Base-by-base conservation (phyloP, 2,113 vertebrate species). In the Cheilinus undulatus region DNA sequence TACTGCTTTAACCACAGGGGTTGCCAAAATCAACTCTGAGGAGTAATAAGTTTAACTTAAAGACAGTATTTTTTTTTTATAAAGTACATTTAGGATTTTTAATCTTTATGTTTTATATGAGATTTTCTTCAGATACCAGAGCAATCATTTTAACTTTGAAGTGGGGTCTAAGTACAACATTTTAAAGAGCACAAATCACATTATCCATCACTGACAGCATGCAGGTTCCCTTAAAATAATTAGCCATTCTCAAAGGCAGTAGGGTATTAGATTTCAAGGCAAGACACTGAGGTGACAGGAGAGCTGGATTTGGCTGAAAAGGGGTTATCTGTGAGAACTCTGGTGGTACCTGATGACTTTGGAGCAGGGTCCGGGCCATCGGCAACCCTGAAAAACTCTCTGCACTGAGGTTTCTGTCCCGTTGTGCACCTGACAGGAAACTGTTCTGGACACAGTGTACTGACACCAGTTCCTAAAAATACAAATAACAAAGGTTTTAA, bases 401-500 rank as follows among this genome's bases (percentile, higher is more conserved):
- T 99, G 97, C 82, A 97, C 93, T 66, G 95, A 91, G 0, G 96
- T 96, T 83, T 97, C 96, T 1, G 96, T 96, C 36, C 97, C 97
- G 6, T 99, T 99, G 82, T 96, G 96, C 77, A 97, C 95, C 83
- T 97, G 96, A 86, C 97, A 99, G 74, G 96, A 95, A 66, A 99
- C 96, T 0, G 93, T 96, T 90, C 93, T 95, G 34, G 95, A 95
- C 46, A 97, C 95, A 0, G 95, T 96, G 67, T 96, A 96, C 85
- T 96, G 96, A 85, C 97, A 99, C 97, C 97, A 98, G 74, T 97
- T 97, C 91, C 97, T 99, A 87, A 46, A n/a, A 51, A 63, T 5
- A 59, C 2, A 69, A 27, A 56, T 14, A n/a, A n/a, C n/a, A n/a
- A n/a, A n/a, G n/a, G n/a, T n/a, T n/a, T n/a, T n/a, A n/a, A n/a